phyloP scores from a whole-genome alignment of 2,113 vertebrate genomes.

The Rafetus swinhoei region DNA sequence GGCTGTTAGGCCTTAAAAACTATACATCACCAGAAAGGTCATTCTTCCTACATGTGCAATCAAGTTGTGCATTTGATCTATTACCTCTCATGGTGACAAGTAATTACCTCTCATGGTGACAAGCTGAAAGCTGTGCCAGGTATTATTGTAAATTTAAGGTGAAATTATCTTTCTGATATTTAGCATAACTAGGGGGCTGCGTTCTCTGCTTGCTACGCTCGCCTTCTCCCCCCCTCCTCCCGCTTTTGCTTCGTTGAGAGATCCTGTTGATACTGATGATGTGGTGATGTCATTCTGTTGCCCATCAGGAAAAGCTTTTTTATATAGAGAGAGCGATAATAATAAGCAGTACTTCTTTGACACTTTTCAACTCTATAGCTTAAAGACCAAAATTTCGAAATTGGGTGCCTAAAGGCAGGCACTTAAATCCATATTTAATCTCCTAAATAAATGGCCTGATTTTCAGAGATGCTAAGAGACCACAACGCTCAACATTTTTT shows the following conservation, averaged over 20 bases:
- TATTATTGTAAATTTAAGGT: not conserved
- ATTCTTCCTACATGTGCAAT: accelerated
- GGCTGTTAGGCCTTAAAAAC: not conserved
- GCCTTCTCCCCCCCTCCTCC: no score
- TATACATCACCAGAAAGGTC: not conserved
- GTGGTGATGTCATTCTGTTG: no score
- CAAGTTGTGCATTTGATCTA: not conserved
- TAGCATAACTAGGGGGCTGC: not conserved
- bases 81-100: not conserved
- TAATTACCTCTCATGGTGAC: not conserved
- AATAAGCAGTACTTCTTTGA: not conserved
- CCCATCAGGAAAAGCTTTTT: no score
- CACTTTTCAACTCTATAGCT: not conserved
- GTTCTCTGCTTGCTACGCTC: no score
- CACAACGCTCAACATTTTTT: not conserved
- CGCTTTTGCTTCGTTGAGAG: no score
- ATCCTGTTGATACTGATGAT: no score
- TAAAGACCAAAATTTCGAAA: not conserved
- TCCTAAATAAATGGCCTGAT: not conserved
- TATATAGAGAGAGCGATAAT: not conserved
- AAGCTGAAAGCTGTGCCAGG: accelerated
- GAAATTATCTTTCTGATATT: not conserved
- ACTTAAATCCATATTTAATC: not conserved
- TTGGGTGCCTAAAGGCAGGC: accelerated
- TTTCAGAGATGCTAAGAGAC: not conserved